phyloP scores from a whole-genome alignment of 2,797 vertebrate genomes.

The Hydrocynus forskahlii region DNA sequence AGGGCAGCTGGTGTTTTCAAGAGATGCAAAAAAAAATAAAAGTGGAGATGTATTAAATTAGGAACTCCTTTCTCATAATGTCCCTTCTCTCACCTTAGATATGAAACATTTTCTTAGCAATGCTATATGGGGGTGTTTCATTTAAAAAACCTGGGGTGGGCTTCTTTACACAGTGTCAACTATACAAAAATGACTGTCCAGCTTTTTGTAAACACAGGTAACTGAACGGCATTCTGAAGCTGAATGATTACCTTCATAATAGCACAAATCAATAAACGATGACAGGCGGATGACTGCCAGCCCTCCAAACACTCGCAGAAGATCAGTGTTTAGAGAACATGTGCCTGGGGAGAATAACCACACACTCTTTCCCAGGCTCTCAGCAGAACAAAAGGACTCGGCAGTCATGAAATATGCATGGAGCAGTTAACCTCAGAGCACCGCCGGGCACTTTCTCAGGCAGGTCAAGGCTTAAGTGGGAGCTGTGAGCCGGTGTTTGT shows the following conservation, averaged over 20 bases:
- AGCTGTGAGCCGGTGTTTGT: conserved; percentile 53
- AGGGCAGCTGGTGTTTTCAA: too few species aligned
- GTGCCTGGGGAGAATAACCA: neutral
- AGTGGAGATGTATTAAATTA: too few species aligned
- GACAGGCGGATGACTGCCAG: neutral
- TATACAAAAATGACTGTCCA: neutral
- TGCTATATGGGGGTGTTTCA: too few species aligned
- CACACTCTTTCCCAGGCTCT: conserved; percentile 6
- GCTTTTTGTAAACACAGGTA: neutral
- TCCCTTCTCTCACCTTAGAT: too few species aligned
- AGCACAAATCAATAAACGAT: conserved; percentile 17
- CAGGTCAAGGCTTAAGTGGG: conserved; percentile 62
- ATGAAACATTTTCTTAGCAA: too few species aligned
- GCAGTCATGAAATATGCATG: conserved; percentile 69
- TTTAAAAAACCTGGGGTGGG: neutral
- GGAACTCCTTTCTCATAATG: too few species aligned
- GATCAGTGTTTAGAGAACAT: neutral
- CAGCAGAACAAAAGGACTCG: conserved; percentile 21
- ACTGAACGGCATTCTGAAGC: neutral
- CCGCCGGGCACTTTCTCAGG: conserved; percentile 53
- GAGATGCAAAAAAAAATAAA: too few species aligned
- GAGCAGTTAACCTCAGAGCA: conserved; percentile 64
- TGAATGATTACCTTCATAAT: neutral
- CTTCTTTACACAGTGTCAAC: neutral
- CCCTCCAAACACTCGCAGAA: neutral